Evolutionary conservation across 2,797 vertebrate genomes (phyloP), one percentile per base, ranked within the genome.

Genomic region (Mycteria americana): DNA sequence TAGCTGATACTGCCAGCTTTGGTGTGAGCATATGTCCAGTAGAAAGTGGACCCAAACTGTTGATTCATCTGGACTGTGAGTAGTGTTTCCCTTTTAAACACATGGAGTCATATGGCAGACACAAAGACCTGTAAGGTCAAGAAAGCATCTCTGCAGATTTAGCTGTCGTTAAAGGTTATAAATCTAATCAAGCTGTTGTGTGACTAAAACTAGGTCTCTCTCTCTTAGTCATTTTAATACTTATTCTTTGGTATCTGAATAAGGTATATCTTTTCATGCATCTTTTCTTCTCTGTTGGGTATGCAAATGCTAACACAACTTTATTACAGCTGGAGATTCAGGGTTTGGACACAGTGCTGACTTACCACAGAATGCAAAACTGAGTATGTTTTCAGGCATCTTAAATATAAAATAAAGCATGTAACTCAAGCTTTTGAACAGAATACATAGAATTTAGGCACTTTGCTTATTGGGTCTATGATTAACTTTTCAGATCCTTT

Each of bases 1-100:
- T 43, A 51, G 7, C 18, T 65, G 41, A 23, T 12, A 16, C 9
- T 63, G 13, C 2, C 17, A 74, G 33, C 15, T 64, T 18, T 2
- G 2, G 7, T 35, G 15, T 37, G 18, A 83, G 12, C 11, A n/a
- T 3, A 17, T 0, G 1, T 7, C 19, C 39, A 60, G 54, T 10
- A 93, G 64, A 50, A 67, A 89, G 69, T 77, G 33, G 53, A 84
- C 10, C 8, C 16, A 79, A 18, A 57, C 22, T 67, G 77, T 21
- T 60, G 8, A 48, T 76, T 85, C 51, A 80, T 50, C 35, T 24
- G 63, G 46, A 11, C 3, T 54, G 23, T 14, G 30, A 67, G 25
- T 27, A 10, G 13, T 51, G 10, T 22, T 85, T 89, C 76, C 12
- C 4, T 41, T 83, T 84, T 35, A 51, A 69, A 68, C 9, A 28